Conservation (phyloP, 2,113 vertebrate genomes). For the Neoarius graeffei region DNA sequence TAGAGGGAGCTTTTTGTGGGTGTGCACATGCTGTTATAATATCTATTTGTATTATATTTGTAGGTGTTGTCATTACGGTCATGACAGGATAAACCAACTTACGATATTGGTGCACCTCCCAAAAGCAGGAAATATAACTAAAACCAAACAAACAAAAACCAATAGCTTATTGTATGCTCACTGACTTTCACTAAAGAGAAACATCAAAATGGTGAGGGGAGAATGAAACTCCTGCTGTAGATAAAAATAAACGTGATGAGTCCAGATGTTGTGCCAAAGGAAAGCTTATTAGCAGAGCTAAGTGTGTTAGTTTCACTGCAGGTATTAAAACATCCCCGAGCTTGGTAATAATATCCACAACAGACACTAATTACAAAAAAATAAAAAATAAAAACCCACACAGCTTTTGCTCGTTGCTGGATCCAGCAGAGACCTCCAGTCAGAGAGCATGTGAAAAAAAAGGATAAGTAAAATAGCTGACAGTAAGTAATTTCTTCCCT, state of each 20-base stretch:
- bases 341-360: conserved; percentile 47
- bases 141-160: neutral
- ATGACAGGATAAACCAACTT: neutral
- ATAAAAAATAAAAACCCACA: conserved; percentile 4
- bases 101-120: neutral
- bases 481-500: conserved; percentile 7
- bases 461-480: conserved; percentile 17
- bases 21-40: neutral
- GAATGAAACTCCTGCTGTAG: conserved; percentile 17
- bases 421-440: conserved; percentile 1
- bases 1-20: neutral
- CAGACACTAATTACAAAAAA: conserved; percentile 53
- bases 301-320: conserved; percentile 50
- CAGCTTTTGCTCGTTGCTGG: conserved; percentile 26
- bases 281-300: conserved; percentile 57
- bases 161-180: neutral
- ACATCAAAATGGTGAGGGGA: conserved; percentile 32
- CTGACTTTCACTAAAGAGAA: conserved; percentile 17
- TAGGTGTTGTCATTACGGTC: neutral
- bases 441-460: neutral
- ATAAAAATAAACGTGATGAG: conserved; percentile 47
- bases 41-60: neutral
- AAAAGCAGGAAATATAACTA: neutral
- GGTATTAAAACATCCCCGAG: conserved; percentile 53
- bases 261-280: conserved; percentile 58